phyloP scores from a whole-genome alignment of 2,797 vertebrate species.

The Petrocephalus sullivani region DNA sequence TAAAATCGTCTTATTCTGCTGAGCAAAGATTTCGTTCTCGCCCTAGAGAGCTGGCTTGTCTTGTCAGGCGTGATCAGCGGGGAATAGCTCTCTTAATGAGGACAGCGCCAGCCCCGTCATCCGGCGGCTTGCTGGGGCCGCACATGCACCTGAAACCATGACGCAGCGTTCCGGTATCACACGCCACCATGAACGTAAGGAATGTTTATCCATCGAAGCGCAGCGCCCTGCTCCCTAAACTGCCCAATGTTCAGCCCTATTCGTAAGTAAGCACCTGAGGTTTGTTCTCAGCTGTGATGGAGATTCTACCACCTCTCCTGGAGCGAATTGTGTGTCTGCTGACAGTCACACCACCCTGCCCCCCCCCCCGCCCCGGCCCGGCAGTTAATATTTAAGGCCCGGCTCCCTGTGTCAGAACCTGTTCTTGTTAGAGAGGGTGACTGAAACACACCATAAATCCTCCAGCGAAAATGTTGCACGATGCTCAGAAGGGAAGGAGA shows the following conservation, averaged over 20 bases:
- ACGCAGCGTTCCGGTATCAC: neutral
- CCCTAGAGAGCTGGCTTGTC: neutral
- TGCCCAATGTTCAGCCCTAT: neutral
- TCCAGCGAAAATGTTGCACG: neutral
- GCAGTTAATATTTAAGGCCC: neutral
- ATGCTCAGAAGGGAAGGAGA: neutral
- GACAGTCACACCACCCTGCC: no score
- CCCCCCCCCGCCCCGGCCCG: neutral
- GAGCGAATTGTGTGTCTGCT: neutral
- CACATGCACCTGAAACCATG: neutral
- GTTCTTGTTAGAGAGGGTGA: neutral
- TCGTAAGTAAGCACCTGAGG: neutral
- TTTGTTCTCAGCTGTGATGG: neutral
- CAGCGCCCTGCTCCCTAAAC: neutral
- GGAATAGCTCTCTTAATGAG: neutral
- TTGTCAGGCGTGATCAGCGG: neutral
- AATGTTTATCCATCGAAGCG: neutral
- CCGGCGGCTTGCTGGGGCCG: neutral
- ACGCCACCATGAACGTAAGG: neutral
- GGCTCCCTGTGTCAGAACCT: neutral
- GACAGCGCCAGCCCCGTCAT: neutral
- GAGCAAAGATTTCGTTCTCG: neutral
- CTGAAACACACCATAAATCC: neutral
- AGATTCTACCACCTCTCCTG: neutral
- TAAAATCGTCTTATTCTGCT: neutral